phyloP scores from a whole-genome alignment of 2,113 vertebrate species.

The Martes martes region DNA sequence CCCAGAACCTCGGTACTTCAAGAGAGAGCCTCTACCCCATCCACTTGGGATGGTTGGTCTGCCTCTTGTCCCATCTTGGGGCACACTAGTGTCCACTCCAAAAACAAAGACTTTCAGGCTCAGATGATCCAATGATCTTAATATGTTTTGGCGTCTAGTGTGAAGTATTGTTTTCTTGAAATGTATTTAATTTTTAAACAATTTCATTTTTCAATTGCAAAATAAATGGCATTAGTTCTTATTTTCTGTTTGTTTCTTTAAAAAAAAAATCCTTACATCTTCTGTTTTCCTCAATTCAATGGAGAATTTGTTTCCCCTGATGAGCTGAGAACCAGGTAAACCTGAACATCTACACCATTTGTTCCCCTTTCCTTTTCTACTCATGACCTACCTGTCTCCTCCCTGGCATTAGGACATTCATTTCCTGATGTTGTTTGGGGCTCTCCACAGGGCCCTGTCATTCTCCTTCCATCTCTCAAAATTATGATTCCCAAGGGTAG shows the following conservation, averaged over 20 bases:
- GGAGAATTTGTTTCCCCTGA: neutral
- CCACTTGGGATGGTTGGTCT: neutral
- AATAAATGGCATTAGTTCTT: neutral
- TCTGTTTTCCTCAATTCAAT: neutral
- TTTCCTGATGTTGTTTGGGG: neutral
- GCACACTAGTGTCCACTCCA: neutral
- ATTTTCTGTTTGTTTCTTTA: neutral
- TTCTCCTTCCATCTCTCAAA: neutral
- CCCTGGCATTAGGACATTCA: too few relatives aligned
- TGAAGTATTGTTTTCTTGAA: neutral
- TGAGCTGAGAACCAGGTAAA: neutral
- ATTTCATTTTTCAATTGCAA: neutral
- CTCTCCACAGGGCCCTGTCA: neutral
- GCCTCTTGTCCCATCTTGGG: too few relatives aligned
- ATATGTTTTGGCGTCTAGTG: neutral
- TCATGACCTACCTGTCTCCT: neutral
- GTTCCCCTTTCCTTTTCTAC: neutral
- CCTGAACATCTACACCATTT: neutral
- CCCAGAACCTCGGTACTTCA: neutral
- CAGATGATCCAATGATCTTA: neutral
- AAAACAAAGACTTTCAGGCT: neutral
- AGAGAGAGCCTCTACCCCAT: accelerated
- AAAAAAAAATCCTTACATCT: neutral
- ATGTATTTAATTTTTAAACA: neutral
- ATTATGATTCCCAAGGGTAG: neutral